Evolutionary conservation across 1,140 invertebrate genomes (phyloP), one percentile per base, ranked within the genome.

Genomic region (Drosophila ficusphila): DNA sequence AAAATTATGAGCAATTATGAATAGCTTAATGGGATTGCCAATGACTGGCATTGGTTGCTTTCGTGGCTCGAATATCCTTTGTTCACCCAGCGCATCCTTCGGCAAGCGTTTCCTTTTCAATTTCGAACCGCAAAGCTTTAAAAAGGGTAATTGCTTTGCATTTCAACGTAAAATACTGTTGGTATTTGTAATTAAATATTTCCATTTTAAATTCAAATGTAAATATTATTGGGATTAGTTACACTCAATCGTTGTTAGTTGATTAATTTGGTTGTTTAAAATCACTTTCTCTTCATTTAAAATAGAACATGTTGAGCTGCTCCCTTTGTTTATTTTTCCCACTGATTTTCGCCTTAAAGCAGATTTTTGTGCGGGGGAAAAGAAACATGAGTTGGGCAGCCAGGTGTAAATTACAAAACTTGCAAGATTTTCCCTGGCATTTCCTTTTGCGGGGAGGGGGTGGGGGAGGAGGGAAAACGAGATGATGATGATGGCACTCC

Each of bases 1-100:
- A 81, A 86, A 86, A 86, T 85, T 86, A 86, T 86, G 82, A 85
- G 72, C 81, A 85, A 81, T 86, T 88, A 86, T 77, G 73, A 85
- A 83, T 85, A 85, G 75, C 54, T 83, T 78, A 79, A 82, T 83
- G 62, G 69, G 65, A 73, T 74, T 70, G 48, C 41, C 56, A 58
- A 41, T 60, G 36, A 39, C 25, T 56, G 64, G 46, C 42, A 46
- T 57, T 70, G 69, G 46, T 52, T 64, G 27, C 21, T 52, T 21
- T n/a, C n/a, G n/a, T n/a, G n/a, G 25, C 49, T 7, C 11, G 16
- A 25, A 48, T 25, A 9, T 23, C 7, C 16, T 16, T 18, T 14
- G 56, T 9, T 39, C 27, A 29, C 11, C 1, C 23, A 9, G 9
- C 21, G 2, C 39, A 21, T 41, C 14, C 23, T 25, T 21, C 1